These are phyloP conservation scores for Amphimedon queenslandica DNA, from an alignment of 37 sponge, comb jelly and placozoan species.

Conservation along the genomic window DNA sequence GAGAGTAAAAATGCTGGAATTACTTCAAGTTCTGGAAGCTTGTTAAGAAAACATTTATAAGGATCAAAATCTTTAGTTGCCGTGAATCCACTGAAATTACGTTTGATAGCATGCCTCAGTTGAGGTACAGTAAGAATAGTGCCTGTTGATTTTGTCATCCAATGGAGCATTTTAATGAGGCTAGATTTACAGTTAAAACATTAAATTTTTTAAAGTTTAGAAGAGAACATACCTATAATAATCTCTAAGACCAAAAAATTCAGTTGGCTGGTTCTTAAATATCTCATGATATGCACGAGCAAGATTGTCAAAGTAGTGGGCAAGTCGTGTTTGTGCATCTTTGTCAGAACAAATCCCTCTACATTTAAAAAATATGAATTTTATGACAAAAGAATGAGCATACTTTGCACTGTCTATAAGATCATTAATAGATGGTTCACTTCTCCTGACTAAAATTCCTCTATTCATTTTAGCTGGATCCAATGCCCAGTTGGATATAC, in stretches of 20 bases:
- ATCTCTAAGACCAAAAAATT: slow-evolving; percentile 71
- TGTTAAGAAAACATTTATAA: not conserved
- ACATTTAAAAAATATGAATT: no score
- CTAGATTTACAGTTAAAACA: no score
- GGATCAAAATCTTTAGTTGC: no score
- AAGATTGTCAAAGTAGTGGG: slow-evolving; percentile 7
- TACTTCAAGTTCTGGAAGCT: no score
- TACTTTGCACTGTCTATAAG: no score
- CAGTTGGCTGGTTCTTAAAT: slow-evolving; percentile 5
- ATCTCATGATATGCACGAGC: slow-evolving; percentile 49
- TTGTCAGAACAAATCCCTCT: no score
- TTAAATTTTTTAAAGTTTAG: no score
- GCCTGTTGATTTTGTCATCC: not conserved
- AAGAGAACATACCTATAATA: slow-evolving; percentile 48
- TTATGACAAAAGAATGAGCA: not conserved
- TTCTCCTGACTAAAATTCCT: no score
- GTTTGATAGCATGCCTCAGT: slow-evolving; percentile 21
- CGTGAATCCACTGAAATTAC: slow-evolving; percentile 52
- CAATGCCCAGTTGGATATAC: no score
- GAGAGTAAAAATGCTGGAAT: not conserved
- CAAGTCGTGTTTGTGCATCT: not conserved
- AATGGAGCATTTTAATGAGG: slow-evolving; percentile 68
- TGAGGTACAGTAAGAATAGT: slow-evolving; percentile 3
- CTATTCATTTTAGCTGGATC: no score
- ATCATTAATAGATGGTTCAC: no score